Evolutionary conservation across 2,797 vertebrate species (phyloP), one percentile per base, ranked within the genome.

Genomic region (Notamacropus eugenii): DNA sequence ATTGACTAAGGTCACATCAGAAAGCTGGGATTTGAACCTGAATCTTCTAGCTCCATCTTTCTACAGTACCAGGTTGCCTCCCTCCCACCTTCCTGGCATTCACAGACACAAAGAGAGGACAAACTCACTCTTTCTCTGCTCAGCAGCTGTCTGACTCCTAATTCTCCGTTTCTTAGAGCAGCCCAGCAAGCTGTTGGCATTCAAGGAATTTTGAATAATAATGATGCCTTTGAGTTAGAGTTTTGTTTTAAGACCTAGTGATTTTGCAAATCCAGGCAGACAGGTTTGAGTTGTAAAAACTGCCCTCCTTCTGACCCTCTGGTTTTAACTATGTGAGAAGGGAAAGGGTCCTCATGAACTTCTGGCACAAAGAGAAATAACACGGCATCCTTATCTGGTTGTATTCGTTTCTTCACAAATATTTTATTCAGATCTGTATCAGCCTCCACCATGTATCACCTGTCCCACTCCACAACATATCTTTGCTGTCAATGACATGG

Each of bases 191-290:
- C 67, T 94, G 55, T 93, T 56, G 50, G 27, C 34, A 91, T 93
- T 93, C 67, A 96, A 74, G 93, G 52, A 54, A 91, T 91, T 94
- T 74, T 95, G 54, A 97, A 93, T 94, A 96, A 92, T 92, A 93
- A 92, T 92, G 55, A 92, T 62, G 52, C 62, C 74, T 95, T 90
- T 54, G 40, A 82, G 57, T 95, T 67, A 67, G 55, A 95, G 94
- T 91, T 95, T 82, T 46, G 90, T 92, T 90, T 94, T 74, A 96
- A 52, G 55, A 93, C 52, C 62, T 74, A 57, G 10, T 52, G 50
- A 31, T 92, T 87, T 95, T 93, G 93, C 9, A 55, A 87, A 74
- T 28, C 82, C 90, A 95, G 57, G 27, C n/a, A 92, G 92, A 82
- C 58, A 92, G 34, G 22, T 93, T 91, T 94, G 93, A 55, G 11